Evolutionary conservation across 2,113 vertebrate species (phyloP).

Genomic region (Ellobius talpinus): DNA sequence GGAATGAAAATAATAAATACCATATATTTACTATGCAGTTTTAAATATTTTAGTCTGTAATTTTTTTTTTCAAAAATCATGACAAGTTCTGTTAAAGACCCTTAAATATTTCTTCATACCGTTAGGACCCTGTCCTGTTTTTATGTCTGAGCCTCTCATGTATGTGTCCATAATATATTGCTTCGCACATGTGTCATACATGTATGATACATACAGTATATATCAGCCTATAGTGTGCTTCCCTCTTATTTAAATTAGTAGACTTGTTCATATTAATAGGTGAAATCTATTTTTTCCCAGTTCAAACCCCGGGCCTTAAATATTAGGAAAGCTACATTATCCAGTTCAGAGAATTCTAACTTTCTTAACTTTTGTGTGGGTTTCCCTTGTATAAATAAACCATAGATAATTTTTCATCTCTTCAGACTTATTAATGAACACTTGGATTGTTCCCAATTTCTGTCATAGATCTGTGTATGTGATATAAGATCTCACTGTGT

Average conservation of each 20-base stretch:
- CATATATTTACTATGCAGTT: neutral
- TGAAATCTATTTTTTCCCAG: neutral
- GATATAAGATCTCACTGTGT: neutral
- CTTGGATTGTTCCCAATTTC: neutral
- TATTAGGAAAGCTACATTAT: neutral
- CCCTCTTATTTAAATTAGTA: neutral
- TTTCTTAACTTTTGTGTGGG: neutral
- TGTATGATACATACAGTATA: neutral
- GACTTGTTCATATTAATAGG: neutral
- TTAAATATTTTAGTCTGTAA: neutral
- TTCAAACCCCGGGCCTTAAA: neutral
- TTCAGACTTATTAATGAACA: neutral
- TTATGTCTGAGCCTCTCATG: neutral
- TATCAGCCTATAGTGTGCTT: neutral
- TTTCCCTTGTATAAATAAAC: neutral
- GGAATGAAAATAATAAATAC: neutral
- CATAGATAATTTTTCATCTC: neutral
- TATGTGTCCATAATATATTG: neutral
- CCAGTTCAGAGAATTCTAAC: neutral
- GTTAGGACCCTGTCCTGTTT: neutral
- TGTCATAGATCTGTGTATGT: neutral
- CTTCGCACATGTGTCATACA: neutral
- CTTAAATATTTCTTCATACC: neutral
- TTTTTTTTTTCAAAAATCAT: constrained; percentile 14
- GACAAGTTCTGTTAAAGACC: neutral